Base-by-base conservation (phyloP, 2,113 vertebrate species). In the Scomber scombrus region DNA sequence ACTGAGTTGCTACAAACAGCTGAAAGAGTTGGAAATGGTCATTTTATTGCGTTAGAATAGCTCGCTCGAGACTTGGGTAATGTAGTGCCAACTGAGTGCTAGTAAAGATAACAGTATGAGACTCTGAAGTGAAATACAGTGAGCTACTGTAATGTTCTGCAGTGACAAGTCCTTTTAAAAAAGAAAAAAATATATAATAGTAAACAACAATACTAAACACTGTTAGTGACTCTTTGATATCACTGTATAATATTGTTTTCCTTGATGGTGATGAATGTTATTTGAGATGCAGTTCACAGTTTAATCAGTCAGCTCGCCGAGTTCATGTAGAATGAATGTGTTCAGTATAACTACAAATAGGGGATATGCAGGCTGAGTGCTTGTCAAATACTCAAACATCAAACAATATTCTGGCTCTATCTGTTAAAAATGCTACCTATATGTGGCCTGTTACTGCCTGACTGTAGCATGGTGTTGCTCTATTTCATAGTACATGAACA, bases 21-120 rank as follows among this genome's bases (percentile, higher is more conserved):
- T 92, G 93, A 92, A 94, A 94, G 90, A 93, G 90, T 94, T 92
- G 78, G 89, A 94, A 93, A 94, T 88, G 93, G 93, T 94, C 93
- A 94, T 94, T 94, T 95, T 92, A 92, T 91, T 89, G 89, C 84
- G 74, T 91, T 91, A 77, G 89, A 93, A 94, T 90, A 90, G 94
- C 93, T 92, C 92, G 80, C 92, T 85, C 31, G 94, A 95, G 94
- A 94, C 90, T 91, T 84, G 86, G 82, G 84, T 94, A 93, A 95
- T 95, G 93, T 90, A 88, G 87, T 92, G 90, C 93, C 93, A 94
- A 92, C 93, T 78, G 85, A 85, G 81, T 67, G 85, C 83, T 80
- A 60, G 84, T 84, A 89, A 82, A 89, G 84, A 93, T 82, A 93
- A 92, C 90, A 90, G 81, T 80, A 77, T 88, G 88, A 55, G 84